These are phyloP conservation scores for Hetaerina titia DNA, from an alignment of 2,888 invertebrate genomes.

Conservation along the genomic window DNA sequence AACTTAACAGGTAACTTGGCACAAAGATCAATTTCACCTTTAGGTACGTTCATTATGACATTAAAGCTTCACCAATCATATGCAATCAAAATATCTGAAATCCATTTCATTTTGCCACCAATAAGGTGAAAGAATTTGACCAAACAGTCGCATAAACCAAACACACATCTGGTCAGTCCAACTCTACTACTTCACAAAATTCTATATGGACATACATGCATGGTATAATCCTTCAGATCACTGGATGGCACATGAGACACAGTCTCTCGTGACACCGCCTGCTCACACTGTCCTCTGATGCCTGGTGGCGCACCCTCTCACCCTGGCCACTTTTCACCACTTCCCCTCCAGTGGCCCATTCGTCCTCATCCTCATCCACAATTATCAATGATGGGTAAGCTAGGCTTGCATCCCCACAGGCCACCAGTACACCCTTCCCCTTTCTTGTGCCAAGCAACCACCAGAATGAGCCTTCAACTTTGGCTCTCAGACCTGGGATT, in stretches of 20 bases:
- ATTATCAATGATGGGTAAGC: conserved; percentile 25
- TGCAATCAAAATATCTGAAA: background rate
- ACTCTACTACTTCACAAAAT: background rate
- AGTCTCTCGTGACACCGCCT: conserved; percentile 53
- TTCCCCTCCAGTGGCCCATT: background rate
- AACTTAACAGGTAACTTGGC: conserved; percentile 19
- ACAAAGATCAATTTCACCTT: conserved; percentile 8
- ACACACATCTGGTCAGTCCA: background rate
- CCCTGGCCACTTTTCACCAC: background rate
- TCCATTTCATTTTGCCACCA: background rate
- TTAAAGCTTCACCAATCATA: conserved; percentile 17
- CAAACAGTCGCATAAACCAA: background rate
- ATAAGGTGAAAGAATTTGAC: background rate
- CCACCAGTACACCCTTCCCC: conserved; percentile 10
- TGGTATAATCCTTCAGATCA: background rate
- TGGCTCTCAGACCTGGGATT: conserved; percentile 55
- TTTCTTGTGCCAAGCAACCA: conserved; percentile 44
- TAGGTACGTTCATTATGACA: background rate
- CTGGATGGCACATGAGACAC: conserved; percentile 58
- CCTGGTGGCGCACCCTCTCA: background rate
- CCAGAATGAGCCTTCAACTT: conserved; percentile 58
- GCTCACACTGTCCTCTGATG: background rate
- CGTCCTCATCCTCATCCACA: conserved; percentile 51
- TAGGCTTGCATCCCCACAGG: background rate
- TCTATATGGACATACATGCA: background rate